Base-by-base conservation (phyloP, 1,140 invertebrate species). In the Drosophila nigromelanica region DNA sequence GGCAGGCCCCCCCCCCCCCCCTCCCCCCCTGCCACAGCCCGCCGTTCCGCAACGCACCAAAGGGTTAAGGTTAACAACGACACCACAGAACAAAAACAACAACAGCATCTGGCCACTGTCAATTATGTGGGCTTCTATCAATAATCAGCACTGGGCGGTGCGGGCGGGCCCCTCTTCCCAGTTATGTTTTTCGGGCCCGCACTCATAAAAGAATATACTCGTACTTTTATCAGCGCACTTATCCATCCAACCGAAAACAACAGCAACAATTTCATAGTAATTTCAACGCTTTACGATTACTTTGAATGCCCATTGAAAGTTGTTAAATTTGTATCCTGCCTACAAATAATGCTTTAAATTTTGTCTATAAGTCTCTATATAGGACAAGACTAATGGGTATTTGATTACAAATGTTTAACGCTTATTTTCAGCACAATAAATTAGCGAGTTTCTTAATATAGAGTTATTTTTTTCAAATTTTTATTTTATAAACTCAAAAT, bases 101-200 rank as follows among this genome's bases (percentile, higher is more conserved):
- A 42, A 68, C 64, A 61, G 18, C 66, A 70, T 30, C 68, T 70
- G 59, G 35, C 51, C 48, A 55, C 30, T 71, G 68, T 51, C 61
- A 71, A 66, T 58, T 66, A 66, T 59, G 68, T 54, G 47, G 45
- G 62, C 69, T 67, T 67, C 47, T 67, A 59, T 72, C 69, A 72
- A 72, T 72, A 72, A 67, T 72, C 69, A 43, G 55, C 15, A 59
- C 42, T 58, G 45, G 30, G n/a, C n/a, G n/a, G n/a, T n/a, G n/a
- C n/a, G n/a, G n/a, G 21, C 43, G 35, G 27, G 45, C 43, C 18
- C 42, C 6, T 10, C 33, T 1, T 3, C 8, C 2, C n/a, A 15
- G 10, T 11, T 15, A 48, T 24, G 35, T 33, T 30, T 40, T 56
- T 18, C 18, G 18, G 43, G 37, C n/a, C 52, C 15, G 43, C 18